These are phyloP conservation scores for Ophonus ardosiacus DNA, from an alignment of 2,888 invertebrate genomes.

Conservation along the genomic window DNA sequence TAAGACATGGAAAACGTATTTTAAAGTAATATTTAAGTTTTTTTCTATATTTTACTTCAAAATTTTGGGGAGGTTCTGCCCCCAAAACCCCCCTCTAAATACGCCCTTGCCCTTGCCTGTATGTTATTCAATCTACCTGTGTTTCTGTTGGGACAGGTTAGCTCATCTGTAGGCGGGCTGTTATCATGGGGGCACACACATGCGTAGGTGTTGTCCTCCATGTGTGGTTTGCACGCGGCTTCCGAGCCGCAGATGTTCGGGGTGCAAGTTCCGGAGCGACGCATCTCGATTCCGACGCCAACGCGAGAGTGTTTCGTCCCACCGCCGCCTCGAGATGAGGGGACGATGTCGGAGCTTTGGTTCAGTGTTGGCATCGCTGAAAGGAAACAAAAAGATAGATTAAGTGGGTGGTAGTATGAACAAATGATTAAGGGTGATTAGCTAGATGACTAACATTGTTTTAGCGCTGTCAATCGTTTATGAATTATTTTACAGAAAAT, in stretches of 20 bases:
- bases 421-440: no score
- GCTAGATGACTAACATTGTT: no score
- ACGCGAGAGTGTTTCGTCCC: background rate
- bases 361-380: conserved; percentile 48
- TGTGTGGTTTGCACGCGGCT: conserved; percentile 79
- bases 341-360: conserved; percentile 13
- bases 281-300: conserved; percentile 16
- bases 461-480: no score
- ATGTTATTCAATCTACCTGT: no score
- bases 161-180: conserved; percentile 80
- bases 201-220: conserved; percentile 77
- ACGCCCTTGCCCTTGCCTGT: no score
- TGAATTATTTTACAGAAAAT: no score
- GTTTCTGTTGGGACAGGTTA: conserved; percentile 80
- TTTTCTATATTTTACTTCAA: no score
- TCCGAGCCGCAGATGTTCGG: conserved; percentile 80
- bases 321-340: background rate
- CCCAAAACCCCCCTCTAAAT: no score
- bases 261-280: conserved; percentile 74
- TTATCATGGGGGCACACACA: conserved; percentile 84
- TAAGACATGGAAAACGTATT: no score
- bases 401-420: no score
- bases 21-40: no score
- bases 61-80: no score
- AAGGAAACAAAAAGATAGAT: background rate